Evolutionary conservation across 2,888 invertebrate species (phyloP).

Genomic region (Trachelus tabidus): DNA sequence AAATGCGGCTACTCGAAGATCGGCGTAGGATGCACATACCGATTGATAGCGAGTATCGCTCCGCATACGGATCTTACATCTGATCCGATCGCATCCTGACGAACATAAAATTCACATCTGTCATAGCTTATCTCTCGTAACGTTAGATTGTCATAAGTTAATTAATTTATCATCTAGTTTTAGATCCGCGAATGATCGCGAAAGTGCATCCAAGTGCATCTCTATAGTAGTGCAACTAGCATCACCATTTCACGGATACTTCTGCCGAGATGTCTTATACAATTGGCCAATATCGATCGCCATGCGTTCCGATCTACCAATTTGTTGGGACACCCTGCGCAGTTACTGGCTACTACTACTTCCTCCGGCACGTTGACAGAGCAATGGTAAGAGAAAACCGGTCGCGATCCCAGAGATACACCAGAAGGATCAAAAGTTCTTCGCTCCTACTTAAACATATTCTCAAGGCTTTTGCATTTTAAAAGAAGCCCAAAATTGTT

Average conservation of each 20-base stretch:
- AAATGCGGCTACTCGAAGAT: not conserved
- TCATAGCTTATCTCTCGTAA: not conserved
- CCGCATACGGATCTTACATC: not conserved
- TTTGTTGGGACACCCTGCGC: not conserved
- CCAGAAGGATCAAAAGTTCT: not conserved
- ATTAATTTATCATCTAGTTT: not conserved
- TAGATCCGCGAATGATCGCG: not conserved
- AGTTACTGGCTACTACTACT: not conserved
- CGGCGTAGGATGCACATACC: not conserved
- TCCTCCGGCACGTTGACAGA: conserved; percentile 2
- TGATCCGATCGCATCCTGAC: not conserved
- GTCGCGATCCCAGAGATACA: not conserved
- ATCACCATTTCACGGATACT: not conserved
- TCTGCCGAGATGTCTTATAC: not conserved
- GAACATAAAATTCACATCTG: not conserved
- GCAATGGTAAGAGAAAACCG: conserved; percentile 1
- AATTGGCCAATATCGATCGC: not conserved
- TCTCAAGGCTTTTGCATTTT: too few relatives aligned
- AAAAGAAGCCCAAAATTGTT: too few relatives aligned
- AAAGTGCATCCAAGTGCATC: not conserved
- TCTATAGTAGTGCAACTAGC: not conserved
- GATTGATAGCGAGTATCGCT: not conserved
- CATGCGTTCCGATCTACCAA: not conserved
- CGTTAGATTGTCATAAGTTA: not conserved
- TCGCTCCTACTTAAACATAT: not conserved